phyloP scores from a whole-genome alignment of 1,140 invertebrate genomes.

The Anastatus disparis region DNA sequence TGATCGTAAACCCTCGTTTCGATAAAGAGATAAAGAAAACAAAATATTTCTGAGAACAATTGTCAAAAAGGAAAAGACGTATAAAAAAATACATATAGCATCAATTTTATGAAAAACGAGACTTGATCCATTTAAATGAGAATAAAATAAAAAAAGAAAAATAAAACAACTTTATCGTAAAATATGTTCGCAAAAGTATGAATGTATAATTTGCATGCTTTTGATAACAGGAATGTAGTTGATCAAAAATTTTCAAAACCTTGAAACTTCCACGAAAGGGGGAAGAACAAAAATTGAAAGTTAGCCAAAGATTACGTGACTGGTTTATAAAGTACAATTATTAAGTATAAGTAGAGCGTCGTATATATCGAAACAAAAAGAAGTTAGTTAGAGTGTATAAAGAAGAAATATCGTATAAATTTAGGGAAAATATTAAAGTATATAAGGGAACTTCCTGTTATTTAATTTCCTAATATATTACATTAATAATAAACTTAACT shows the following conservation, averaged over 20 bases:
- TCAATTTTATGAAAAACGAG: conserved; percentile 10
- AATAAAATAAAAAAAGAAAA: neutral
- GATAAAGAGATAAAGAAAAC: conserved; percentile 11
- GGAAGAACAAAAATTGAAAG: neutral
- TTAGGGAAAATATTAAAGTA: too few relatives aligned
- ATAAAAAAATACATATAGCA: too few relatives aligned
- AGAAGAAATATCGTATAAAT: too few relatives aligned
- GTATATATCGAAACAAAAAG: neutral
- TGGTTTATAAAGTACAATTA: neutral
- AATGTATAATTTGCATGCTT: neutral
- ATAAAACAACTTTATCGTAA: neutral
- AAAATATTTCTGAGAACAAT: conserved; percentile 6
- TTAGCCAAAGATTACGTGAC: conserved; percentile 7
- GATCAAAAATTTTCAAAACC: too few relatives aligned
- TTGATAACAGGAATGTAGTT: neutral
- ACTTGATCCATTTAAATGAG: neutral
- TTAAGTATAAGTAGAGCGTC: neutral
- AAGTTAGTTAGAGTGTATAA: too few relatives aligned
- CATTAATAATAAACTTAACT: too few relatives aligned
- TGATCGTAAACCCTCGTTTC: conserved; percentile 26
- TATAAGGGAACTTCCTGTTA: too few relatives aligned
- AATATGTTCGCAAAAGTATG: neutral
- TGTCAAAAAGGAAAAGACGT: conserved; percentile 6
- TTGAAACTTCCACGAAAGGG: neutral
- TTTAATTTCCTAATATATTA: too few relatives aligned